Base-by-base conservation (phyloP, 2,888 invertebrate species). In the Macaria liturata region DNA sequence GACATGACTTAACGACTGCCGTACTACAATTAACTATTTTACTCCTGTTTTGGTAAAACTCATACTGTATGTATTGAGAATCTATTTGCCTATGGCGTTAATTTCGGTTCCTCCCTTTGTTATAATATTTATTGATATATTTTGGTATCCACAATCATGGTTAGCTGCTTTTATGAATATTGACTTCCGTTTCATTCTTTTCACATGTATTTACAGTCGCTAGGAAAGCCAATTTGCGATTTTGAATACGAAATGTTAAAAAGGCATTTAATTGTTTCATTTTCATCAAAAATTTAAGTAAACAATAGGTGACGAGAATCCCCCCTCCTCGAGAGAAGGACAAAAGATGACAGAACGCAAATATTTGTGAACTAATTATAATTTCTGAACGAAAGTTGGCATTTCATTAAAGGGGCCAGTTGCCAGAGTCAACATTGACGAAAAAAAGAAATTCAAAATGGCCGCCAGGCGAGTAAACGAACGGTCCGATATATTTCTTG, bases 301-400 rank as follows among this genome's bases (percentile, higher is more conserved):
- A 64, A 65, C 54, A 62, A 55, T 57, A 56, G 66, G 66, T 62
- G 62, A 48, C 66, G 66, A 61, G 65, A 70, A 64, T 61, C 63
- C 48, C 39, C 49, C 61, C 49, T 37, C 50, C 52, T 57, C 37
- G 9, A 9, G 34, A 50, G 53, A 54, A 31, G 55, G 44, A 59
- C 59, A 55, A 59, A 62, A 59, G 60, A 52, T 74, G 52, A 52
- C 54, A 55, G 59, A 64, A 61, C 54, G 49, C 74, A 74, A 80
- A 80, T 78, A 79, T 80, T 80, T 76, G 79, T 63, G 32, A 59
- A 70, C 74, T 79, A 78, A 80, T 80, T 80, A 80, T 73, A 75
- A 76, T 78, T 75, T 76, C 69, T 62, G 66, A 74, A 71, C 67
- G 72, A 68, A 72, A 78, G 78, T 80, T 80, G 75, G 77, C 79